Evolutionary conservation across 1,140 invertebrate genomes (phyloP), one percentile per base, ranked within the genome.

Genomic region (Streblospio benedicti): DNA sequence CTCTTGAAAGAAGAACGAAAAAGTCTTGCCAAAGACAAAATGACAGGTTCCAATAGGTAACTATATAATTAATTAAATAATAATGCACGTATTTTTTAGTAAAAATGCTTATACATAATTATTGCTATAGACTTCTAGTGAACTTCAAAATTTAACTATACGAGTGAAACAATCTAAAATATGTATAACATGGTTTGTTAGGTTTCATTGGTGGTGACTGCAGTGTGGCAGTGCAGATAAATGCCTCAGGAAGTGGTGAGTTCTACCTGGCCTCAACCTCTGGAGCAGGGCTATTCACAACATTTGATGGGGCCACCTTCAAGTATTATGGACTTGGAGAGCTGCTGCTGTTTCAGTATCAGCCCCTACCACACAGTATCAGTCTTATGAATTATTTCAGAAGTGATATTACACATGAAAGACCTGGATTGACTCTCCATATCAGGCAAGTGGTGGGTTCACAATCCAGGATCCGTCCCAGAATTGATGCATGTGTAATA

Each of bases 161-260:
- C n/a, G n/a, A n/a, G n/a, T n/a, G n/a, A n/a, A n/a, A n/a, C n/a
- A n/a, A n/a, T n/a, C n/a, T n/a, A n/a, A n/a, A n/a, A n/a, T n/a
- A n/a, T n/a, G n/a, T n/a, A n/a, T n/a, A n/a, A n/a, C n/a, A n/a
- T n/a, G n/a, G n/a, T n/a, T n/a, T n/a, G n/a, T 27, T 52, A 6
- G 64, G 65, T 16, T 65, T 63, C 61, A 57, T 65, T 44, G 67
- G 67, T 3, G 44, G 43, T 9, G 67, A 69, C 51, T 69, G 67
- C 35, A 60, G 60, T 20, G 60, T 69, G 1, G 65, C 66, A n/a
- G 32, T 66, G 23, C 1, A 56, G 20, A 38, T n/a, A 4, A 33
- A 45, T 27, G 32, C 25, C 49, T 51, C 57, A 14, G 32, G 27
- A 2, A 30, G 12, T 14, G 47, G 44, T 30, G 44, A 16, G 0